Base-by-base conservation (phyloP, 2,797 vertebrate species). In the Cercopithecus petaurista region DNA sequence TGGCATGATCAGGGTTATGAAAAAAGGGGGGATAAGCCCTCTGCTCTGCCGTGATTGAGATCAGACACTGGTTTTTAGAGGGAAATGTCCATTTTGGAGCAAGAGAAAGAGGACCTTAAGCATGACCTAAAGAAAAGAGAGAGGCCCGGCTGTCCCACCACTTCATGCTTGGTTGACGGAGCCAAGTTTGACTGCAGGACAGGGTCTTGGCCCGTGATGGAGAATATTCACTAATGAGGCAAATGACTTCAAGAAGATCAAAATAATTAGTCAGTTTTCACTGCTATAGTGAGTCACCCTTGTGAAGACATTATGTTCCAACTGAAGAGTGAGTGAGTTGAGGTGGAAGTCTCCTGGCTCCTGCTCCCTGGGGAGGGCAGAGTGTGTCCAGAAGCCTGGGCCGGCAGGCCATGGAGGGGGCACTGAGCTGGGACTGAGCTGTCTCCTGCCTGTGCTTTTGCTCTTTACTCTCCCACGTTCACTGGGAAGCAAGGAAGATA, bases 281-380 rank as follows among this genome's bases (percentile, higher is more conserved):
- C 86, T 89, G 88, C 17, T 94, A 76, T 79, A 82, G 77, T 98
- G 98, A 98, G 97, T 98, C 98, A 98, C 96, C 96, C 95, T 98
- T 95, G 95, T 93, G 90, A 95, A 98, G 98, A 96, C 98, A 97
- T 90, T 96, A 24, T 98, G 98, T 98, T 97, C 98, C 96, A 95
- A 93, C 96, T 59, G 39, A 72, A 96, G 84, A 79, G 93, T 94
- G 92, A 96, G 36, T 93, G 96, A 95, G 80, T 96, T 84, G 85
- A 88, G 94, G 76, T 90, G 97, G 88, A 94, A 97, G 90, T 73
- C 22, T 97, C 93, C 72, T 96, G 88, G 94, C 87, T 94, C 86
- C 94, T 77, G 57, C 84, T 97, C 88, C 93, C 83, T 73, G 43
- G 91, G 95, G 95, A 82, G 6, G 33, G 96, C 81, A 93, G 96